Base-by-base conservation (phyloP, 2,797 vertebrate genomes). In the Chaenodraco wilsoni region DNA sequence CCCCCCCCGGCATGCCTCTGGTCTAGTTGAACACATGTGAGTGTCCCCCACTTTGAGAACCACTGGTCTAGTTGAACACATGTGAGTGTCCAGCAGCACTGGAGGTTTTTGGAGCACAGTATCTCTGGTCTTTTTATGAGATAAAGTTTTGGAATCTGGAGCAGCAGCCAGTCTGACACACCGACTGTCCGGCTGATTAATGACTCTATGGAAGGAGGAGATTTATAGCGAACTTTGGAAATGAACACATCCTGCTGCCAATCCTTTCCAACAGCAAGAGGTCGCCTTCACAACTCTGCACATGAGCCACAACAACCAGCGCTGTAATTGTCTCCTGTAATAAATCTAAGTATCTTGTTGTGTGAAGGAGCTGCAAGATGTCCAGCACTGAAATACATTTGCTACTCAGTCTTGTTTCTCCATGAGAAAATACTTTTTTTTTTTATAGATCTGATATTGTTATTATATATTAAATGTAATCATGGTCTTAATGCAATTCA, bases 151-250 rank as follows among this genome's bases (percentile, higher is more conserved):
- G 66, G 71, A 79, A 87, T 84, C 65, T 89, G 78, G 86, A 86
- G 81, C 88, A 88, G 75, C 75, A 81, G 69, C 81, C 66, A 49
- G 77, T 74, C 66, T 40, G 66, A 74, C 75, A 84, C 70, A 70
- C 66, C 69, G 46, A 74, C 77, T 78, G 71, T 84, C 82, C 46
- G 3, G 27, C 66, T 85, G 89, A 91, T 89, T 78, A 84, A 90
- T 82, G 80, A 59, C 79, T 48, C 48, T 61, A 76, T 66, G 79
- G 77, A 75, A 76, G 52, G 59, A 74, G 74, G 54, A 9, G 31
- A 76, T 82, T 84, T 73, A 62, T 78, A 33, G 58, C 56, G 68
- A 60, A 21, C 57, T 81, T 45, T 80, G 49, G 67, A 74, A 72
- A 79, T 51, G 65, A 81, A 78, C 67, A 67, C 63, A 67, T 54